Percentiles rank a stretch among this genome's conserved stretches.
phyloP scores from a whole-genome alignment of 2,797 vertebrate genomes.

The Sarcophilus harrisii region DNA sequence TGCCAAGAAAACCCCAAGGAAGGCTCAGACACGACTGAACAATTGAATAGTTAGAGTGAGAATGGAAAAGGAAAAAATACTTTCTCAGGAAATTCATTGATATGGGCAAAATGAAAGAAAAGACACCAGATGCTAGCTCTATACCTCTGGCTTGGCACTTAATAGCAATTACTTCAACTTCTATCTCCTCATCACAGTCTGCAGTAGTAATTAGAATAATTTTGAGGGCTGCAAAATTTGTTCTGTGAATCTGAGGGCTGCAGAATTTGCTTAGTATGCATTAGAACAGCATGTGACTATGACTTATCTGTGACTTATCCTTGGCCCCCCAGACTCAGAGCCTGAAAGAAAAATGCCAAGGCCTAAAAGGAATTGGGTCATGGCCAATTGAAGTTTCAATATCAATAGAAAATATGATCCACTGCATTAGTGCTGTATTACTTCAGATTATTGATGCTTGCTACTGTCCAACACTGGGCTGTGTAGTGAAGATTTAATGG shows the following conservation, averaged over 20 bases:
- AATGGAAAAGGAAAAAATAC: background rate
- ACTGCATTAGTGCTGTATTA: background rate
- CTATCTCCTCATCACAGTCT: background rate
- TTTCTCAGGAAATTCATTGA: background rate
- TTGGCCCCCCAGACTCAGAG: slow-evolving; percentile 9
- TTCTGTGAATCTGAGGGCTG: background rate
- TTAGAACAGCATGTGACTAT: background rate
- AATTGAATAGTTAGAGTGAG: background rate
- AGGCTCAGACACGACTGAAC: background rate
- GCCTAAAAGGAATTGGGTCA: slow-evolving; percentile 22
- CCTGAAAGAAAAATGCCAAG: background rate
- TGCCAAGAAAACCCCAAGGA: background rate
- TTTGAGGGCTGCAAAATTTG: background rate
- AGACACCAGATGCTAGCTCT: background rate
- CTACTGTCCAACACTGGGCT: background rate
- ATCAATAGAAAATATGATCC: slow-evolving; percentile 5
- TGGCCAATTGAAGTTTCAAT: slow-evolving; percentile 11
- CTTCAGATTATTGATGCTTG: background rate
- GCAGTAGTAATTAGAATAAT: background rate
- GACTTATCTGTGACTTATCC: background rate
- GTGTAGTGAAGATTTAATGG: background rate
- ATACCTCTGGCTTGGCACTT: background rate
- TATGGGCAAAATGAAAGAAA: background rate
- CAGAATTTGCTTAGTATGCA: background rate
- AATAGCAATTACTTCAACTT: background rate